Evolutionary conservation across 2,113 vertebrate species (phyloP), one percentile per base, ranked within the genome.

Genomic region (Lanius ludovicianus): DNA sequence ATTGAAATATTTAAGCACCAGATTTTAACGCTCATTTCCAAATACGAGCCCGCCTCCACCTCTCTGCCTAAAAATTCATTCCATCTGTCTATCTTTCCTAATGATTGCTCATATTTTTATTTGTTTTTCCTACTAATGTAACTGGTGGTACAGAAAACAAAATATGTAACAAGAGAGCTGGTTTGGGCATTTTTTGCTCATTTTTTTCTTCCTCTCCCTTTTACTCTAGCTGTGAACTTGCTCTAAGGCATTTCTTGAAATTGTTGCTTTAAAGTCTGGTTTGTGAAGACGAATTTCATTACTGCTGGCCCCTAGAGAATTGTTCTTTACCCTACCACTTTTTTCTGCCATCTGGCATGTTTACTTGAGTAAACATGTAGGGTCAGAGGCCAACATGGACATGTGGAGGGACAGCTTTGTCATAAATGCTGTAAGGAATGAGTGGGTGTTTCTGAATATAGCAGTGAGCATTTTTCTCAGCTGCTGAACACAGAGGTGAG

Each of bases 321-420:
- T 97, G 80, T 96, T 97, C 98, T 91, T 87, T 98, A 98, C 98
- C 98, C 98, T 96, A 87, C 92, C 81, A 92, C 96, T 98, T 98
- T 97, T 97, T 94, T 96, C 90, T 86, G 82, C 98, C 98, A 98
- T 98, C 98, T 99, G 98, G 96, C 96, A 93, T 97, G 96, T 98
- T 98, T 98, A 98, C 98, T 98, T 96, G 93, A 97, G 97, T 98
- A 98, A 98, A 98, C 11, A 87, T 96, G 91, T 95, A 77, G 73
- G 97, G 98, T 97, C 97, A 98, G 91, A 97, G 98, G 98, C 97
- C 98, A 98, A 71, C 37, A 19, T 5, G 92, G 98, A 98, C 98
- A 98, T 98, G 97, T 94, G 97, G 97, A 97, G 94, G 97, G 97
- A 97, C 97, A 97, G 96, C 69, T 97, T 97, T 98, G 93, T 93